Evolutionary conservation across 2,797 vertebrate species (phyloP).

Genomic region (Balearica regulorum): DNA sequence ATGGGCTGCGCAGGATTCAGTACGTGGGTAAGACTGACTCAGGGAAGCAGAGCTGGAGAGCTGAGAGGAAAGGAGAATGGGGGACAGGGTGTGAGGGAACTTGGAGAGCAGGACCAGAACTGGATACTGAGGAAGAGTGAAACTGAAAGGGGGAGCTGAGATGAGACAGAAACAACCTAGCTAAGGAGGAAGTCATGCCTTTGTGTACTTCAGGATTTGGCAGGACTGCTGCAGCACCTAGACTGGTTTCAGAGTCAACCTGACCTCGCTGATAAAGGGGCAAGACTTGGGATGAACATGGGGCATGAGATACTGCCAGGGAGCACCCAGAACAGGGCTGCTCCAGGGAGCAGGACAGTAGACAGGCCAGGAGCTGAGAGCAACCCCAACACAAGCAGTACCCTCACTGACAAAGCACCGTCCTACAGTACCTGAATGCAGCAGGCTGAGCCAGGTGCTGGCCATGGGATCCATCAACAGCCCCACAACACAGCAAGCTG

Average conservation of each 20-base stretch:
- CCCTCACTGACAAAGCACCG: accelerated
- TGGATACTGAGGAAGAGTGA: not conserved
- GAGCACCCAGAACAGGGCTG: not conserved
- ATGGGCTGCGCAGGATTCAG: not conserved
- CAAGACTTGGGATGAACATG: not conserved
- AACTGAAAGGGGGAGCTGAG: not conserved
- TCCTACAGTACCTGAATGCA: not conserved
- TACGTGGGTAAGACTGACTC: accelerated
- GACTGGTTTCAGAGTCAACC: not conserved
- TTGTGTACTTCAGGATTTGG: not conserved
- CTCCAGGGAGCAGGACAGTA: accelerated
- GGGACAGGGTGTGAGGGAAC: not conserved
- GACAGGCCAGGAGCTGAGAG: not conserved
- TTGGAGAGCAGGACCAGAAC: not conserved
- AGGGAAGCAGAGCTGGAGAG: not conserved
- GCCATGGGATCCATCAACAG: not conserved
- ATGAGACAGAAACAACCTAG: not conserved
- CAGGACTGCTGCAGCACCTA: not conserved
- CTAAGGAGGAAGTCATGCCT: not conserved
- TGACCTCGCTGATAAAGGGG: not conserved
- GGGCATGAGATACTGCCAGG: not conserved
- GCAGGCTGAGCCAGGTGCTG: not conserved
- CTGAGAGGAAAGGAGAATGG: not conserved
- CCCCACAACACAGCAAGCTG: accelerated
- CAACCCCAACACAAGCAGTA: not conserved